Percentiles rank a stretch among this genome's conserved stretches.
Conservation (phyloP, 2,797 vertebrate genomes). For the Acipenser oxyrinchus region DNA sequence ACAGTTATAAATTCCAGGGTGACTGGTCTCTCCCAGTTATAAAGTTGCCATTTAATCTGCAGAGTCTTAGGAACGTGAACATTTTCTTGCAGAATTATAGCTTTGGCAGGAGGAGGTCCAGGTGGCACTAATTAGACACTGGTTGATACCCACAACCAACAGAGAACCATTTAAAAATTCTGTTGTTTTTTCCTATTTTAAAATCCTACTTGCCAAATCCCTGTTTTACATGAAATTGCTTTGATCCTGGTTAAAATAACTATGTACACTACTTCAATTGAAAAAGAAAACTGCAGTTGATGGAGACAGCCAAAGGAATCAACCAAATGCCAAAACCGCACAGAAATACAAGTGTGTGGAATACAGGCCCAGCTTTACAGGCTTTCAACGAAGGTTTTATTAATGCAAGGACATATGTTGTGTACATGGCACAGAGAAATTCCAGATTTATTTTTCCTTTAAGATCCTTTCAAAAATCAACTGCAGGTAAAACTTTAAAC, state of each 20-base stretch:
- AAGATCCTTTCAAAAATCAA: too few relatives aligned
- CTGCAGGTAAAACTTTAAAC: too few relatives aligned
- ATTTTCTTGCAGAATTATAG: neutral
- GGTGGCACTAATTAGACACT: conserved; percentile 1
- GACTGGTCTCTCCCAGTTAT: neutral
- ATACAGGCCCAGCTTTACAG: neutral
- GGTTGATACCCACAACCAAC: conserved; percentile 1
- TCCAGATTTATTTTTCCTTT: too few relatives aligned
- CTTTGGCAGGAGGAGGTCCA: neutral
- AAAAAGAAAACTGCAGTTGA: neutral
- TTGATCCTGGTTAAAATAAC: neutral
- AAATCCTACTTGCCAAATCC: neutral
- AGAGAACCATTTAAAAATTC: conserved; percentile 1
- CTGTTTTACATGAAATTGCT: neutral
- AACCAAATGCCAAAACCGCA: neutral
- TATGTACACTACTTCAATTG: neutral
- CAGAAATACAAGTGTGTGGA: neutral
- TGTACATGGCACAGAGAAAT: too few relatives aligned
- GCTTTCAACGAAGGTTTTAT: neutral
- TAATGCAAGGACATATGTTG: too few relatives aligned
- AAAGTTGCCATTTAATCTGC: neutral
- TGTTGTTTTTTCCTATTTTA: conserved; percentile 3
- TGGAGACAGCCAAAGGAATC: neutral
- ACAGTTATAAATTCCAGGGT: neutral
- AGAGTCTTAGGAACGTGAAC: neutral